Conservation (phyloP, 2,888 invertebrate species). For the Clanis bilineata region DNA sequence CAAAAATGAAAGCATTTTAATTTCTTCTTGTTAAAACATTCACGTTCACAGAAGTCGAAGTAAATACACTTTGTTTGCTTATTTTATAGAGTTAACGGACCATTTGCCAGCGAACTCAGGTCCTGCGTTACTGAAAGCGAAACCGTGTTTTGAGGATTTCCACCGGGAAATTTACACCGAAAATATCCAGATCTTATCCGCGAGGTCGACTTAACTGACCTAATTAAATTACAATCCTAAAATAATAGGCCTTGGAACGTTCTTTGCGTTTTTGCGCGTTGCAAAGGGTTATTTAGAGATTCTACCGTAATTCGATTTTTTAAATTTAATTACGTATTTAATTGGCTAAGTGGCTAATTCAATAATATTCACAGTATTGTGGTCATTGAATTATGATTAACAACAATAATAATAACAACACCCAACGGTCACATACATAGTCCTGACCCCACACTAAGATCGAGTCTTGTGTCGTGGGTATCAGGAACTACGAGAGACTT, state of each 20-base stretch:
- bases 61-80: conserved; percentile 8
- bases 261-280: conserved; percentile 9
- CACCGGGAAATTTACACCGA: conserved; percentile 32
- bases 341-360: too few relatives aligned
- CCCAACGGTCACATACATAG: too few relatives aligned
- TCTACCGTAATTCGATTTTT: background rate
- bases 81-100: conserved; percentile 37
- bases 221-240: conserved; percentile 49
- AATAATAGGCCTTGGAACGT: conserved; percentile 41
- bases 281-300: background rate
- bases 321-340: too few relatives aligned
- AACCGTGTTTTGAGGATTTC: conserved; percentile 50
- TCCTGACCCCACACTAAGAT: too few relatives aligned
- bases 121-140: conserved; percentile 43
- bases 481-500: too few relatives aligned
- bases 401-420: too few relatives aligned
- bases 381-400: too few relatives aligned
- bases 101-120: conserved; percentile 36
- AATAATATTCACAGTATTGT: too few relatives aligned
- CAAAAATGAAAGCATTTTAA: background rate
- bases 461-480: too few relatives aligned
- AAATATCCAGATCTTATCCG: conserved; percentile 26
- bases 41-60: conserved; percentile 2
- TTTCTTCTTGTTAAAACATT: background rate
- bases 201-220: conserved; percentile 30